Evolutionary conservation across 2,797 vertebrate genomes (phyloP), one percentile per base, ranked within the genome.

Genomic region (Myotis myotis): DNA sequence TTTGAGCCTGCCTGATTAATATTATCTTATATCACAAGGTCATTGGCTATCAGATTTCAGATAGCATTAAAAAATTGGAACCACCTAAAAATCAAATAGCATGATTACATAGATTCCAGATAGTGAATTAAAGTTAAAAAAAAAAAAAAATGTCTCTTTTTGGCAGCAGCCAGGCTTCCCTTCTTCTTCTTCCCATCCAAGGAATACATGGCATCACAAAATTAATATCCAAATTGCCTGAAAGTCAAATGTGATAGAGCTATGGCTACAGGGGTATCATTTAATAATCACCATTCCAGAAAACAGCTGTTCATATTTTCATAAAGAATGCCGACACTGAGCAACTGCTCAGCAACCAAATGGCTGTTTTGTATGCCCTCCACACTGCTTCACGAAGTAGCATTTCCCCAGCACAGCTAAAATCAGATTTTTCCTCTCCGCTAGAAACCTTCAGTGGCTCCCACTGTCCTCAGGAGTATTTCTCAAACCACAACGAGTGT

Each of bases 11-110:
- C 33, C 57, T 91, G 85, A 90, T 89, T 91, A 89, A 93, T 86
- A 87, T 93, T 94, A 92, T 85, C 80, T 92, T 66, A 53, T 70
- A 55, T 84, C 36, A 86, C n/a, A 84, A 47, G 62, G 78, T 87
- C 55, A 38, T 83, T 71, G 60, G 55, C 68, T 72, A 49, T 82
- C 66, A 86, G 89, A 96, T 90, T 96, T 97, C 36, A 93, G 94
- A 89, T 71, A 70, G 23, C 66, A 75, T 60, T 81, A 49, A 66
- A 85, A 90, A 85, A 28, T 49, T 57, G 55, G 85, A 88, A 19
- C 72, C 38, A 70, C 70, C 76, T 84, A 49, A 96, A 95, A 94
- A 89, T 93, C 82, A 92, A 85, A 23, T 10, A 41, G 82, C 66
- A 57, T 72, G 78, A 19, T 71, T 68, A 89, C 10, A 20, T 17